These are phyloP conservation scores for Austrolebias charrua DNA, from an alignment of 2,797 vertebrate genomes.

Conservation along the genomic window DNA sequence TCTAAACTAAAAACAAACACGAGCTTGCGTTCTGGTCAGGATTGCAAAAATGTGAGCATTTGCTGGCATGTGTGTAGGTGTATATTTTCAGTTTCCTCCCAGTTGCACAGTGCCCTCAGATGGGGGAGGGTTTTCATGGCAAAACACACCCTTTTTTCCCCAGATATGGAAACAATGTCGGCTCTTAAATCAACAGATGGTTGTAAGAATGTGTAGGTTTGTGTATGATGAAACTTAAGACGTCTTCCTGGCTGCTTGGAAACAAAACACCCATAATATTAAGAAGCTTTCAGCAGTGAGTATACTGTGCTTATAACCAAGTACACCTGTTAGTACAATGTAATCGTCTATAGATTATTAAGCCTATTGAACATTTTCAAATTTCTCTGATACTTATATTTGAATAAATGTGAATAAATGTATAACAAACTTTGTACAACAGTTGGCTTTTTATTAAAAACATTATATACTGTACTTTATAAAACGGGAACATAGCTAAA, in stretches of 20 bases:
- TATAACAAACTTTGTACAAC: no score
- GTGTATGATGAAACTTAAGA: constrained; percentile 9
- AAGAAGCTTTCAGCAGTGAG: constrained; percentile 2
- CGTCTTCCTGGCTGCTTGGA: background rate
- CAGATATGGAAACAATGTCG: constrained; percentile 57
- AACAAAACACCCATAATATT: constrained; percentile 4
- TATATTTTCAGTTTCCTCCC: constrained; percentile 60
- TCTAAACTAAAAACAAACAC: constrained; percentile 40
- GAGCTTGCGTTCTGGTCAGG: constrained; percentile 14
- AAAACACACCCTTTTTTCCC: constrained; percentile 48
- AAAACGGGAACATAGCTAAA: no score
- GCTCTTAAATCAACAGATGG: constrained; percentile 64
- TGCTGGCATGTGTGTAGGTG: constrained; percentile 50
- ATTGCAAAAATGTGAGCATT: constrained; percentile 34
- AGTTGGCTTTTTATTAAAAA: no score
- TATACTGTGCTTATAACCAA: no score
- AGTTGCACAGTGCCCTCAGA: constrained; percentile 48
- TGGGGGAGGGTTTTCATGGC: constrained; percentile 36
- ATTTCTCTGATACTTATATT: no score
- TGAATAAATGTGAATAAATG: no score
- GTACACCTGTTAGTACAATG: no score
- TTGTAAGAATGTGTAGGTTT: constrained; percentile 13
- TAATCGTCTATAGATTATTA: no score
- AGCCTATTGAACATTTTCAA: no score
- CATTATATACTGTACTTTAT: no score